Evolutionary conservation across 1,140 invertebrate species (phyloP), one percentile per base, ranked within the genome.

Genomic region (Metopolophium dirhodum): DNA sequence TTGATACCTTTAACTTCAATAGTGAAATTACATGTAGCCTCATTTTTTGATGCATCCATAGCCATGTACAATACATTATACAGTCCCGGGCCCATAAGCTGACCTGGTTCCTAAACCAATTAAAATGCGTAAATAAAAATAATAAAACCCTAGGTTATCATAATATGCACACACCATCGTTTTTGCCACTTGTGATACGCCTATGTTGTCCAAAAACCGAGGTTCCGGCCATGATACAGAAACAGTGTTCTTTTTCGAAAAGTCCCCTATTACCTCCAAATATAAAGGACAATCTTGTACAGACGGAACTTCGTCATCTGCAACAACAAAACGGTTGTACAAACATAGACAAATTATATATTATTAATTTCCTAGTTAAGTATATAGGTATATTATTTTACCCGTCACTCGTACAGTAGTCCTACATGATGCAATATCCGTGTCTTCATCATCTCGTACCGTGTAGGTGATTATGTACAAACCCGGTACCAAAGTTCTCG

Each of bases 391-490:
- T 86, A 86, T n/a, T 57, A 30, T 35, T 37, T 49, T 92, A 92
- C 91, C 91, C 4, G 68, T 92, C 22, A 92, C 91, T 35, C 91
- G 91, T 11, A 92, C 23, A 37, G 68, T 49, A 35, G 77, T 92
- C 11, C 91, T 47, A 26, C 91, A 92, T 22, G 91, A 92, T 18
- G 68, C 91, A 23, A 82, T 82, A 14, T 83, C 91, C 8, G 11
- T 23, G 30, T 68, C 45, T 26, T 92, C 91, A 20, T 92, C 30
- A n/a, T 92, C 68, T 37, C 68, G 47, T 54, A 92, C 68, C 35
- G 91, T 82, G 68, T 92, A 92, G 0, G 91, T 92, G 11, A 92
- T 92, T 35, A 92, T 22, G 11, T 92, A 92, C 6, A 92, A 30
- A 37, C 91, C 68, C 1, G 77, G 91, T 2, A 83, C 35, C 41